A percentile compares a stretch with the other conserved stretches of the same genome.
phyloP scores from a whole-genome alignment of 2,113 vertebrate genomes.

The Dermatemys mawii region DNA sequence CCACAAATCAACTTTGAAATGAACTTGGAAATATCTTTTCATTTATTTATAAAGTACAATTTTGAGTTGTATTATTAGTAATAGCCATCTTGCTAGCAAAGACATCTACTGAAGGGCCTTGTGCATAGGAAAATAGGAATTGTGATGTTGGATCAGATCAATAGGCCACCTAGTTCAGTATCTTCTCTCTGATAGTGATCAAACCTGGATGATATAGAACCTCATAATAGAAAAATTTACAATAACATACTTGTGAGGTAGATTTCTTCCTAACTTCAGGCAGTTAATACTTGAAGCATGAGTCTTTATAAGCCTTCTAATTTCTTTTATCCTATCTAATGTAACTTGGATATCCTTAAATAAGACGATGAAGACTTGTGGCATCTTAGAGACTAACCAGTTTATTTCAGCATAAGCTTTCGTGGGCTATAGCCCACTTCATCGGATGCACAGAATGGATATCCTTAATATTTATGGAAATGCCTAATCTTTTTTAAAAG shows the following conservation, averaged over 20 bases:
- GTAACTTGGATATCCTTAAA: background rate
- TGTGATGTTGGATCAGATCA: background rate
- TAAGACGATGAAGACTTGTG: too few species aligned
- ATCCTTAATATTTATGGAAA: background rate
- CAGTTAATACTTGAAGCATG: background rate
- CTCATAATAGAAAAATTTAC: background rate
- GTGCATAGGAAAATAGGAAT: background rate
- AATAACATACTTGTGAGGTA: background rate
- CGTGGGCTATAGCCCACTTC: too few species aligned
- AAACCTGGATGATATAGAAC: background rate
- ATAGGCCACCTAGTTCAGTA: background rate
- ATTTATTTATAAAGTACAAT: background rate
- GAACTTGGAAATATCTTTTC: background rate
- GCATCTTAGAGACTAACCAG: too few species aligned
- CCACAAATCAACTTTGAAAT: background rate
- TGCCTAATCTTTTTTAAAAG: background rate
- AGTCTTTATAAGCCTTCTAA: background rate
- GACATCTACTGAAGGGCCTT: background rate
- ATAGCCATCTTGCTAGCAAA: background rate
- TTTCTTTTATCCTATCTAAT: background rate
- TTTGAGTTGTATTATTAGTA: background rate
- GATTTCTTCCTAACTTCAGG: background rate
- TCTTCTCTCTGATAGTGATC: background rate
- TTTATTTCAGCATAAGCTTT: too few species aligned
- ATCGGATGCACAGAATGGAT: too few species aligned